phyloP scores from a whole-genome alignment of 2,888 invertebrate genomes.

The Volucella inflata region DNA sequence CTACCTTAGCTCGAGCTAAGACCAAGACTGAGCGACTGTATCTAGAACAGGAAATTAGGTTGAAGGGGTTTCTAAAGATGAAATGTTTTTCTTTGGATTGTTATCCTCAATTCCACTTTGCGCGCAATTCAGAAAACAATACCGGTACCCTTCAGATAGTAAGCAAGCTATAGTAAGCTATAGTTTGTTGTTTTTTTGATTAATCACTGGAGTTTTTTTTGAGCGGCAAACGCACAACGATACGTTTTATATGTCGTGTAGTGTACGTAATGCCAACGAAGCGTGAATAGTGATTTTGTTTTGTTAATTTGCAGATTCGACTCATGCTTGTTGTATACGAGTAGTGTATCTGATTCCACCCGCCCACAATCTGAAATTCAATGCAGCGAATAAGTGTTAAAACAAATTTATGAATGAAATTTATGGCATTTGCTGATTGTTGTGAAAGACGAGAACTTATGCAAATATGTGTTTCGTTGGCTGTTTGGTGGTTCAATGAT shows the following conservation, averaged over 20 bases:
- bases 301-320: not conserved
- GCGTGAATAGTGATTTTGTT: slow-evolving; percentile 22
- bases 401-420: slow-evolving; percentile 13
- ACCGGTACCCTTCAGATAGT: slow-evolving; percentile 20
- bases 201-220: slow-evolving; percentile 24
- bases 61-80: slow-evolving; percentile 30
- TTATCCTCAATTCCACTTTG: not conserved
- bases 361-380: slow-evolving; percentile 4
- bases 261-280: slow-evolving; percentile 15
- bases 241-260: slow-evolving; percentile 5
- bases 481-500: too few species aligned
- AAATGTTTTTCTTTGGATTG: slow-evolving; percentile 29
- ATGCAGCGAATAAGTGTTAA: not conserved
- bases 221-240: not conserved
- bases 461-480: not conserved
- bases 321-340: too few species aligned
- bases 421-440: slow-evolving; percentile 11
- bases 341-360: slow-evolving; percentile 5
- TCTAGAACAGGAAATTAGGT: slow-evolving; percentile 52
- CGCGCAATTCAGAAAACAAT: slow-evolving; percentile 31
- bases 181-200: slow-evolving; percentile 14
- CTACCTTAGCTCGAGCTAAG: slow-evolving; percentile 9
- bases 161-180: not conserved
- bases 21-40: slow-evolving; percentile 31
- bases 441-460: not conserved